A percentile compares a stretch with the other conserved stretches of the same genome.
Conservation (phyloP, 2,113 vertebrate species). For the Sphyrna mokarran region DNA sequence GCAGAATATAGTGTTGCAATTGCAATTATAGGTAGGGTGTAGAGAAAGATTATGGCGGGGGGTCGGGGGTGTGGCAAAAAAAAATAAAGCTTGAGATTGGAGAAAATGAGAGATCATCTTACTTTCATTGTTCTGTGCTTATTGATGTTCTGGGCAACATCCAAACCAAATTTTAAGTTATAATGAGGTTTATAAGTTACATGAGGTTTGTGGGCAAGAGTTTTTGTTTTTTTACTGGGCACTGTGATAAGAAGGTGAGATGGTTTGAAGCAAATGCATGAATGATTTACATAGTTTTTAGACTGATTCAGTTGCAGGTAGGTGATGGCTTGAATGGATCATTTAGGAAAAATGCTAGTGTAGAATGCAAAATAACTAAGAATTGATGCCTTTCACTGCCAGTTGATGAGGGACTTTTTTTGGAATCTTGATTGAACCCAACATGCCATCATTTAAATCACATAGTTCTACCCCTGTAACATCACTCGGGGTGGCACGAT, state of each 20-base stretch:
- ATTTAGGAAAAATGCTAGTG: not conserved
- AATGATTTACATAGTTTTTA: not conserved
- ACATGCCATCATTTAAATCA: not conserved
- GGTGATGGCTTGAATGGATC: not conserved
- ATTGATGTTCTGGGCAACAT: not conserved
- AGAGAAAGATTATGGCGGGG: too few species aligned
- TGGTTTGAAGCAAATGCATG: not conserved
- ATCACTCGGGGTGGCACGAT: too few species aligned
- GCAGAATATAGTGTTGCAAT: too few species aligned
- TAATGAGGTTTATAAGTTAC: not conserved
- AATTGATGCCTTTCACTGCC: not conserved
- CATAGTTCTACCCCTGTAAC: not conserved
- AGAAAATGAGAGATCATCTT: not conserved
- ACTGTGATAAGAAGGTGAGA: not conserved
- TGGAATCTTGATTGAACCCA: not conserved
- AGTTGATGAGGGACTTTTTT: not conserved
- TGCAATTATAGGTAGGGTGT: too few species aligned
- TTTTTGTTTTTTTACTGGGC: not conserved
- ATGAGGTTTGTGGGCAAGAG: not conserved
- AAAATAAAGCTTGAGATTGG: not conserved
- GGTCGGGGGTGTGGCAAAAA: too few species aligned
- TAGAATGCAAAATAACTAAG: not conserved
- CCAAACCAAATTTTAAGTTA: not conserved
- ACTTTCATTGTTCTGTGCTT: too few species aligned
- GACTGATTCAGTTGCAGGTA: not conserved